Evolutionary conservation across 2,888 invertebrate genomes (phyloP).

Genomic region (Drosophila austrosaltans): DNA sequence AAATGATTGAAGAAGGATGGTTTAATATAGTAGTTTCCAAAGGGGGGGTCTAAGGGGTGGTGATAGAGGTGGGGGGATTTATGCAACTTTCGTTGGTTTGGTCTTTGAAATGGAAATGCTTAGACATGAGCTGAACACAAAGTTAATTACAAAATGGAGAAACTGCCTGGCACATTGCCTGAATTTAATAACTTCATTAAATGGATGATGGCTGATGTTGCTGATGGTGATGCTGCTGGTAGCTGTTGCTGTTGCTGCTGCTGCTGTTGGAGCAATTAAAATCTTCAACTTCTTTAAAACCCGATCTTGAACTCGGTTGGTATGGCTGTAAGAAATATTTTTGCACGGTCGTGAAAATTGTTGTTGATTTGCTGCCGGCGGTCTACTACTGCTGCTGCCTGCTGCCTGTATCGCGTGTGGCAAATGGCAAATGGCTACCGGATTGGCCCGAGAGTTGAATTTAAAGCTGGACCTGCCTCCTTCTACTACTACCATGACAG

Average conservation of each 20-base stretch:
- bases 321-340: slow-evolving; percentile 39
- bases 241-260: slow-evolving; percentile 17
- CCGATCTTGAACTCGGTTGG: slow-evolving; percentile 37
- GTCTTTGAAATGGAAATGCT: slow-evolving; percentile 75
- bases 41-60: no score
- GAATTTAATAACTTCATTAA: slow-evolving; percentile 80
- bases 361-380: slow-evolving; percentile 43
- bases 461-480: slow-evolving; percentile 1
- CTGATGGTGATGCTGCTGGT: slow-evolving; percentile 24
- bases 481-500: slow-evolving; percentile 54
- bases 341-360: slow-evolving; percentile 32
- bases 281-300: slow-evolving; percentile 36
- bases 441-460: slow-evolving; percentile 41
- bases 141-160: slow-evolving; percentile 59
- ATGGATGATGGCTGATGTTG: slow-evolving; percentile 12
- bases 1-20: background rate
- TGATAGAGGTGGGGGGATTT: slow-evolving; percentile 62
- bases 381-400: background rate
- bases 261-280: slow-evolving; percentile 60
- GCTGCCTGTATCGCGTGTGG: slow-evolving; percentile 65
- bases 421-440: slow-evolving; percentile 65
- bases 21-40: background rate
- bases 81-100: slow-evolving; percentile 72
- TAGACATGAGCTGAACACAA: slow-evolving; percentile 70
- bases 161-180: slow-evolving; percentile 62